Percentiles rank a stretch among this genome's conserved stretches.
Evolutionary conservation across 2,797 vertebrate genomes (phyloP).

Genomic region (Anas capensis): DNA sequence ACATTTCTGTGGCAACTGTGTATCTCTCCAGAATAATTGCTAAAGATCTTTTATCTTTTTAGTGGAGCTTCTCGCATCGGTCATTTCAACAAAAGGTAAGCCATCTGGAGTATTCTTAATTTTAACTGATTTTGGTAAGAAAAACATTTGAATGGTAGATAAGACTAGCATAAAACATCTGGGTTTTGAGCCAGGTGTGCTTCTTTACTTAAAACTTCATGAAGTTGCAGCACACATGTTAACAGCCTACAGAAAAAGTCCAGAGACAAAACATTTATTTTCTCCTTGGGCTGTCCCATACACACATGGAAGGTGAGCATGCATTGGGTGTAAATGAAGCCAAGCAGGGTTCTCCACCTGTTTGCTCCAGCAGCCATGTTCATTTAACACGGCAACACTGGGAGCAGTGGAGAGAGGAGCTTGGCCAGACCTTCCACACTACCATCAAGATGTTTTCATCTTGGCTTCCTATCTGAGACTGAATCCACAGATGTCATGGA

Average conservation of each 20-base stretch:
- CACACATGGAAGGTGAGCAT: not conserved
- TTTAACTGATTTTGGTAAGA: not conserved
- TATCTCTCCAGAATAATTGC: not conserved
- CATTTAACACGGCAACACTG: not conserved
- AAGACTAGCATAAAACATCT: not conserved
- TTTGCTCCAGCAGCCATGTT: not conserved
- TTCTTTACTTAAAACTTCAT: not conserved
- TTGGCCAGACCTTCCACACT: not conserved
- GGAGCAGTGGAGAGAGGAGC: not conserved
- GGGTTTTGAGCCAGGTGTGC: not conserved
- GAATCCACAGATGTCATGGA: conserved; percentile 23
- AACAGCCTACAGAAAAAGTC: not conserved
- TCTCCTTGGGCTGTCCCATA: too few species aligned
- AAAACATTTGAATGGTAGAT: not conserved
- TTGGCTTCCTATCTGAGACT: conserved; percentile 25
- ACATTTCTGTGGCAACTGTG: not conserved
- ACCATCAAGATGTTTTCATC: not conserved
- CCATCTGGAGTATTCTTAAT: not conserved
- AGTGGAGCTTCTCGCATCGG: not conserved
- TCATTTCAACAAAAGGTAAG: not conserved
- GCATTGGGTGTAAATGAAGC: not conserved
- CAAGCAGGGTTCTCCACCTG: not conserved
- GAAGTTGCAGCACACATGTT: not conserved
- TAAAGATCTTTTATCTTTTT: not conserved
- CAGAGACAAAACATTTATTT: not conserved